These are phyloP conservation scores for Stegodyphus mimosarum DNA, from an alignment of 1,140 invertebrate genomes.

Conservation along the genomic window DNA sequence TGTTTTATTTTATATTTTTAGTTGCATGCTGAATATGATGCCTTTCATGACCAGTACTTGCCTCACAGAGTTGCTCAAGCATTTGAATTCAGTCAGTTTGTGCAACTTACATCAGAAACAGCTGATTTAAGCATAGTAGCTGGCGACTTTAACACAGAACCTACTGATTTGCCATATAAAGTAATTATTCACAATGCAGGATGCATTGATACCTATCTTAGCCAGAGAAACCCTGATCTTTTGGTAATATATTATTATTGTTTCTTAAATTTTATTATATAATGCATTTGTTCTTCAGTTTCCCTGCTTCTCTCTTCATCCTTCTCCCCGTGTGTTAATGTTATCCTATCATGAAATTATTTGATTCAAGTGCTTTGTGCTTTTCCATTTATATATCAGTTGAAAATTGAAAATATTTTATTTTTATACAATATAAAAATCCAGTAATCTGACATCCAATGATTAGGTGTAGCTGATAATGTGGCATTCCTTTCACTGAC, in stretches of 20 bases:
- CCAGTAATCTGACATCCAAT: too few species aligned
- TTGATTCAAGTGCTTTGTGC: too few species aligned
- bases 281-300: too few species aligned
- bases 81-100: constrained; percentile 93
- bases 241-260: constrained; percentile 7
- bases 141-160: constrained; percentile 93
- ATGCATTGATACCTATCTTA: constrained; percentile 71
- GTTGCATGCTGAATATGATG: constrained; percentile 95
- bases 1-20: constrained; percentile 66
- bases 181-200: constrained; percentile 71
- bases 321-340: too few species aligned
- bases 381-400: too few species aligned
- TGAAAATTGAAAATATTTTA: too few species aligned
- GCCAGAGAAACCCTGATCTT: constrained; percentile 55
- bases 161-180: constrained; percentile 84
- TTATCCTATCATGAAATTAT: too few species aligned
- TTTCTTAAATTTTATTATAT: not conserved
- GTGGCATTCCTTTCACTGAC: too few species aligned
- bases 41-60: constrained; percentile 85
- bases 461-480: too few species aligned
- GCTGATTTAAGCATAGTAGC: constrained; percentile 87
- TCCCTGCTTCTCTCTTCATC: too few species aligned
- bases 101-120: constrained; percentile 81
- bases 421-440: too few species aligned
- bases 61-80: constrained; percentile 91